These are phyloP conservation scores for Styela plicata DNA, from an alignment of 23 tunicate genomes.

Conservation along the genomic window DNA sequence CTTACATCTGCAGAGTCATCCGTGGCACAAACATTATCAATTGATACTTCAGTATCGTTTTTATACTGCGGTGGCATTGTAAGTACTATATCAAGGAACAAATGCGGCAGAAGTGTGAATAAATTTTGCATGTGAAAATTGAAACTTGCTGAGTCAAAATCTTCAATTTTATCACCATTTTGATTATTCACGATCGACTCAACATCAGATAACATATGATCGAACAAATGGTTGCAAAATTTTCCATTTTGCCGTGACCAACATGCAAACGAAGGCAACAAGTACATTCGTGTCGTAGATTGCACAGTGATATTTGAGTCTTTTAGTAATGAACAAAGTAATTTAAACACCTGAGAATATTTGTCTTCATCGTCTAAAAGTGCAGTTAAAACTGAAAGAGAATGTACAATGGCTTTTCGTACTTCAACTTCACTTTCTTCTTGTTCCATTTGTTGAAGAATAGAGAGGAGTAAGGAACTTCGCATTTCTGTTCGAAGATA, in stretches of 20 bases:
- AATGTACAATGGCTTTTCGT: constrained; percentile 51
- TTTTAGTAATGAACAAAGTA: constrained; percentile 30
- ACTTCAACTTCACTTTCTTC: constrained; percentile 67
- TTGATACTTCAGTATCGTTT: not conserved
- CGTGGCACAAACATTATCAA: not conserved
- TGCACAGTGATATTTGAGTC: constrained; percentile 36
- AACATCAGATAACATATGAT: not conserved
- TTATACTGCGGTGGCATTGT: constrained; percentile 10
- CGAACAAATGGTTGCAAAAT: constrained; percentile 35
- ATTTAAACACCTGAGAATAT: constrained; percentile 47
- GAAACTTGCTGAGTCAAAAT: not conserved
- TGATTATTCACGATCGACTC: not conserved
- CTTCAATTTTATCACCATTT: constrained; percentile 11
- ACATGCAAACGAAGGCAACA: constrained; percentile 56
- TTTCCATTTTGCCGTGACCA: constrained; percentile 42
- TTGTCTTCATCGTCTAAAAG: constrained; percentile 68
- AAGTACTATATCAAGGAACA: constrained; percentile 31
- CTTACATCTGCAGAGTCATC: not conserved
- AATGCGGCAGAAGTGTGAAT: constrained; percentile 28
- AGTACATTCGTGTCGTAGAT: constrained; percentile 7
- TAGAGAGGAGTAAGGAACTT: constrained; percentile 65
- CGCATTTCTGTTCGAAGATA: constrained; percentile 79
- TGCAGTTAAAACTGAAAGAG: constrained; percentile 57
- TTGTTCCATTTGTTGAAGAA: constrained; percentile 79
- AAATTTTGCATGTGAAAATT: not conserved